phyloP scores from a whole-genome alignment of 2,888 invertebrate species.

The Caenorhabditis doughertyi region DNA sequence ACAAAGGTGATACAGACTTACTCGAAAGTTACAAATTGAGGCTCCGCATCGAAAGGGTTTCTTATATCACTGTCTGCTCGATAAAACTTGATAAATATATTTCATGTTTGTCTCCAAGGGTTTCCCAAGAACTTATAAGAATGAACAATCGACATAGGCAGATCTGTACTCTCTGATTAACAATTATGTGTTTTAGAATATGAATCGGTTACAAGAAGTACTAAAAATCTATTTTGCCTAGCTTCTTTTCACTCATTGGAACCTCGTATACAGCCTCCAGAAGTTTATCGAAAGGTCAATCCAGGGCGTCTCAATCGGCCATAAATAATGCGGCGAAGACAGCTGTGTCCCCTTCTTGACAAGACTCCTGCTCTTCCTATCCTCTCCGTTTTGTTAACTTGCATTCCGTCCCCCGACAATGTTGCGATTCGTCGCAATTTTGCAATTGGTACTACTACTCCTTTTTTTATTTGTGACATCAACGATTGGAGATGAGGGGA shows the following conservation, averaged over 20 bases:
- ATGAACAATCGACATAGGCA: too few relatives aligned
- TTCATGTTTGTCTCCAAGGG: too few relatives aligned
- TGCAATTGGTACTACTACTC: conserved; percentile 30
- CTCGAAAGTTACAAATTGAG: too few relatives aligned
- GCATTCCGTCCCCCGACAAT: conserved; percentile 24
- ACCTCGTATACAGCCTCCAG: conserved; percentile 36
- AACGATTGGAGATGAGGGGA: conserved; percentile 20
- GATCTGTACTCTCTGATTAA: too few relatives aligned
- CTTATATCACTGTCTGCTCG: too few relatives aligned
- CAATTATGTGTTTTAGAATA: too few relatives aligned
- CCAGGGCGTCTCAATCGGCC: conserved; percentile 4
- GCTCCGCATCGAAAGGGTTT: too few relatives aligned
- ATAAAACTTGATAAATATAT: too few relatives aligned
- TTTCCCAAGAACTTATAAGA: too few relatives aligned
- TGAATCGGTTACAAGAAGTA: too few relatives aligned
- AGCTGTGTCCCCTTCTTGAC: conserved; percentile 38
- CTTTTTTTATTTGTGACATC: conserved; percentile 24
- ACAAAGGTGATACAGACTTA: too few relatives aligned
- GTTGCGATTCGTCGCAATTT: conserved; percentile 47
- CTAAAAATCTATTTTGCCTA: too few relatives aligned
- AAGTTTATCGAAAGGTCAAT: conserved; percentile 59
- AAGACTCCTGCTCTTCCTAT: conserved; percentile 4
- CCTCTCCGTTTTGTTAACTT: conserved; percentile 14
- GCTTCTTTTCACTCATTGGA: background rate
- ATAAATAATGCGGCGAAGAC: conserved; percentile 61